Percentiles rank a stretch among this genome's conserved stretches.
These are phyloP conservation scores for Scaptomyza polygonia DNA, from an alignment of 2,888 invertebrate species.

Conservation along the genomic window DNA sequence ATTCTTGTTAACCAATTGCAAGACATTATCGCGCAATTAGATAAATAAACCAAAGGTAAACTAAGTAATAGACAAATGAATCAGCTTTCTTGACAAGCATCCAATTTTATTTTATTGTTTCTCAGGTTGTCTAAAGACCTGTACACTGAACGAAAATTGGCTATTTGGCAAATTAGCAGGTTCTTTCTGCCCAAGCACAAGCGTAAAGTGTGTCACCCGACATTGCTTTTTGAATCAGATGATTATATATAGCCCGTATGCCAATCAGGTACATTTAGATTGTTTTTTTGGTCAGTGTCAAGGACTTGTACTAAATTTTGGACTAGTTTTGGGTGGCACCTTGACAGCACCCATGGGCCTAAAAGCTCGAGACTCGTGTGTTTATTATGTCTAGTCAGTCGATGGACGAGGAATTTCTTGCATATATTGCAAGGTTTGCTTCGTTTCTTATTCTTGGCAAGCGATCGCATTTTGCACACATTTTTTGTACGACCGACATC, in stretches of 20 bases:
- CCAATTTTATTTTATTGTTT: slow-evolving; percentile 39
- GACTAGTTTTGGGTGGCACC: slow-evolving; percentile 48
- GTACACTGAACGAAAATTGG: slow-evolving; percentile 55
- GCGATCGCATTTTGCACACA: slow-evolving; percentile 40
- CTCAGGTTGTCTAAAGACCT: slow-evolving; percentile 56
- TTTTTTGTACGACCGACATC: slow-evolving; percentile 3
- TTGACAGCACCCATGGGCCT: slow-evolving; percentile 42
- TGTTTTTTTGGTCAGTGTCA: slow-evolving; percentile 66
- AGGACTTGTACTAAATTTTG: slow-evolving; percentile 55
- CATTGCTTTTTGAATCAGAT: slow-evolving; percentile 32
- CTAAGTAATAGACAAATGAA: slow-evolving; percentile 56
- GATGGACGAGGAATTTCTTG: slow-evolving; percentile 45
- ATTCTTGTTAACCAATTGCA: slow-evolving; percentile 23
- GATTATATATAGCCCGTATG: slow-evolving; percentile 45
- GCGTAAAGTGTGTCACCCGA: slow-evolving; percentile 43
- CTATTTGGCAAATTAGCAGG: slow-evolving; percentile 45
- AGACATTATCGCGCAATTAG: slow-evolving; percentile 56
- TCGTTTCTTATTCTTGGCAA: slow-evolving; percentile 68
- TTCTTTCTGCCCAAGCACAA: slow-evolving; percentile 43
- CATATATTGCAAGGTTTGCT: slow-evolving; percentile 61
- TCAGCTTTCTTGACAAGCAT: slow-evolving; percentile 63
- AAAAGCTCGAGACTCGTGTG: slow-evolving; percentile 21
- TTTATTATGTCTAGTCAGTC: slow-evolving; percentile 66
- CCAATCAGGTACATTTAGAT: slow-evolving; percentile 34
- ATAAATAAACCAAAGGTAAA: slow-evolving; percentile 31